Evolutionary conservation across 53 echinoderm and acorn worm genomes (phyloP), one percentile per base, ranked within the genome.

Genomic region (Henricia sp.): DNA sequence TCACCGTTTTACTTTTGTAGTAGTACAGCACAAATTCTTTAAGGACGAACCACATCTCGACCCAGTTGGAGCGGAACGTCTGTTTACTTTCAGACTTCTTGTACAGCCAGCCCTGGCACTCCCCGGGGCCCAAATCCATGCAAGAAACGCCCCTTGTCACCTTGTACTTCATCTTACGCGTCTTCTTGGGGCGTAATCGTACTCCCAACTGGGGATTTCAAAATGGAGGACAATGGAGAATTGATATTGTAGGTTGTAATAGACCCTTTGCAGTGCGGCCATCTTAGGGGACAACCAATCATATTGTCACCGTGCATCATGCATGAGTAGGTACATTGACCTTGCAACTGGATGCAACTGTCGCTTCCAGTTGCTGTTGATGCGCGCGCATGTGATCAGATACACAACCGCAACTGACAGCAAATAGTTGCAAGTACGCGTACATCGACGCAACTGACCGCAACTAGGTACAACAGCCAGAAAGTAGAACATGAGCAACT

Each of bases 11-110:
- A 66, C 58, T 75, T 80, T 97, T 94, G 92, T 88, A 97, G 86
- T 94, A 94, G 66, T 94, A 97, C 57, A 97, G 83, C 9, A 92
- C 94, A 86, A 90, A 97, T 14, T 97, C 97, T 48, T 90, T 94
- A 13, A 97, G 89, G 26, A 94, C 92, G 75, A 92, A 97, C 90
- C 92, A 97, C 88, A 88, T 88, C 52, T 75, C 64, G 23, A 44
- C 34, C 97, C 97, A 97, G 50, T 85, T 91, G 28, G 44, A 52
- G 4, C 91, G 68, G 28, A 74, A 75, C 0, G 68, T 58, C 37
- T 37, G 48, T 52, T 74, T 92, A 43, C 80, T 54, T 32, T 71
- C 72, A 8, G 19, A 84, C 73, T 86, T 94, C 65, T 90, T 90
- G 6, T 66, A 66, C 4, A 97, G 84, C 71, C 76, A 92, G 9